phyloP scores from a whole-genome alignment of 2,888 invertebrate genomes.

The Strigamia maritima region DNA sequence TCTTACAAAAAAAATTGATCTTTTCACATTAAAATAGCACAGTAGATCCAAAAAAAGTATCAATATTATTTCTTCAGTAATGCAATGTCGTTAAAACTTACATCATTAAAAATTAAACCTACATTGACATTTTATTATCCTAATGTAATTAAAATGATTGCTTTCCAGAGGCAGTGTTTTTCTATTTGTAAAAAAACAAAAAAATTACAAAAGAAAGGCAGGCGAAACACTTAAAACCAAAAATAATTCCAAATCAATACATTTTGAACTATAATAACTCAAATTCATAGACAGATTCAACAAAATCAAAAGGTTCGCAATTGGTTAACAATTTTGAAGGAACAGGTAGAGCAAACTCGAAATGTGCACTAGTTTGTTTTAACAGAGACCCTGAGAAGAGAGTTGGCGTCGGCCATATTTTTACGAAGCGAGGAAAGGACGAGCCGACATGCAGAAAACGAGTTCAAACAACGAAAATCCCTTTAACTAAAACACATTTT shows the following conservation, averaged over 20 bases:
- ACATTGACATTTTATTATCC: conserved; percentile 5
- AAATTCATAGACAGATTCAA: no score
- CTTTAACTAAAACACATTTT: not conserved
- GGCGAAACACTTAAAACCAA: no score
- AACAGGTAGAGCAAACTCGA: not conserved
- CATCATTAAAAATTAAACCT: not conserved
- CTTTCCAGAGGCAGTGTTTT: not conserved
- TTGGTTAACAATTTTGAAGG: not conserved
- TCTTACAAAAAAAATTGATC: not conserved
- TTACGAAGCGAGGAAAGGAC: conserved; percentile 26
- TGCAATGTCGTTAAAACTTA: not conserved
- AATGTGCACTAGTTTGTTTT: not conserved
- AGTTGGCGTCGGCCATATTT: conserved; percentile 29
- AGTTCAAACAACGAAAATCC: conserved; percentile 32
- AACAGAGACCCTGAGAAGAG: conserved; percentile 27
- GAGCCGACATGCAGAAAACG: conserved; percentile 21
- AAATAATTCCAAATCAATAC: no score
- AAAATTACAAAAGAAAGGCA: not conserved
- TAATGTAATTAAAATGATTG: conserved; percentile 5
- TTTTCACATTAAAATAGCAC: not conserved
- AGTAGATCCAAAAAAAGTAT: no score
- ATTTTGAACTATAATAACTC: no score
- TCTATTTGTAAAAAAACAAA: not conserved
- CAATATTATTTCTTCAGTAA: not conserved
- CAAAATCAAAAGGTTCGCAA: not conserved